Evolutionary conservation across 2,113 vertebrate species (phyloP).

Genomic region (Oenanthe oenanthe): DNA sequence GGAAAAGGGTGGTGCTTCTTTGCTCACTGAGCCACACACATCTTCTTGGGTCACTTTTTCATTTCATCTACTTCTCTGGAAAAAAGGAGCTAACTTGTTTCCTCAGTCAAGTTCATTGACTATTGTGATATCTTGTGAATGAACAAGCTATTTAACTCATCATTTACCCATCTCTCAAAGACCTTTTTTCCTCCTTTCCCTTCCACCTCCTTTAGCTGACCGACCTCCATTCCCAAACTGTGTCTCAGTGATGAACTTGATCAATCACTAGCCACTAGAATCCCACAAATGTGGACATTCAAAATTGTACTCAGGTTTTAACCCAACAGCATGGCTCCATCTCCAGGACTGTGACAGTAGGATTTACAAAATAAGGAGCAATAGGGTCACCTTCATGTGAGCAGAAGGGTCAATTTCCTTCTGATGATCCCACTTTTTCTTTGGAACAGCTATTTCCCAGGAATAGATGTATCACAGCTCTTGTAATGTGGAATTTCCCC

Average conservation of each 20-base stretch:
- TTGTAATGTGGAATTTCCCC: neutral
- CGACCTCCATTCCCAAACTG: neutral
- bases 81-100: neutral
- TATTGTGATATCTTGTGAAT: neutral
- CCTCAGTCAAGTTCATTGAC: neutral
- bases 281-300: rapidly evolving
- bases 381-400: neutral
- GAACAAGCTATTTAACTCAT: neutral
- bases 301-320: neutral
- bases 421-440: neutral
- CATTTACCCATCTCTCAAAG: neutral
- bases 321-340: neutral
- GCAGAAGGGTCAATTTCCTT: neutral
- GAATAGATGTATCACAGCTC: neutral
- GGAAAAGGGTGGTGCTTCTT: neutral
- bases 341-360: neutral
- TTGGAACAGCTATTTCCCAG: neutral
- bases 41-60: neutral
- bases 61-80: neutral
- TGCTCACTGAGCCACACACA: neutral
- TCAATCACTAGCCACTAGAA: neutral
- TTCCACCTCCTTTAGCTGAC: neutral
- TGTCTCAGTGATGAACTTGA: neutral
- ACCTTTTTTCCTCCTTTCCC: neutral
- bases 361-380: neutral